Conservation (phyloP, 2,113 vertebrate genomes). For the Capreolus pygargus region DNA sequence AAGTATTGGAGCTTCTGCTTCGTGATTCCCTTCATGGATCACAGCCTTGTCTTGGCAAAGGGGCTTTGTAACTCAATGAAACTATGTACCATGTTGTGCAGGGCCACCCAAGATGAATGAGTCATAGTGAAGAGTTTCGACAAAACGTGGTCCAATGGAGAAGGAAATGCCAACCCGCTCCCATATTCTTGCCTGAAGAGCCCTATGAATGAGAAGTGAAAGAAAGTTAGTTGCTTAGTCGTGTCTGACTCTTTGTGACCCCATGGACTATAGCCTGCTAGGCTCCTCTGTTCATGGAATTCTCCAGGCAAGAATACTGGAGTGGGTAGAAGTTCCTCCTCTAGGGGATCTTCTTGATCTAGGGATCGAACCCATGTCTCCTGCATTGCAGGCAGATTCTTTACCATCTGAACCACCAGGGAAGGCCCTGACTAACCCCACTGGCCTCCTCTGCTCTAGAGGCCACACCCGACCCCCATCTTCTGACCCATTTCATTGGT, state of each 20-base stretch:
- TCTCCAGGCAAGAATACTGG: not conserved
- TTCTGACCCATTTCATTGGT: not conserved
- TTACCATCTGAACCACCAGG: not conserved
- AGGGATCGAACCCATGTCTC: not conserved
- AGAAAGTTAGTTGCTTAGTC: not conserved
- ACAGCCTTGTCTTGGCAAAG: not conserved
- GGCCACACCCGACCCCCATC: not conserved
- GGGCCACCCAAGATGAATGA: not conserved
- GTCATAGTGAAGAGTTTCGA: not conserved
- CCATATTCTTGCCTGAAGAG: not conserved
- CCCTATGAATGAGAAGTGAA: not conserved
- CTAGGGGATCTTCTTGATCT: not conserved
- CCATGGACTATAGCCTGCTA: not conserved
- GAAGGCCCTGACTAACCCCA: not conserved
- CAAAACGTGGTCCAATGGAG: not conserved
- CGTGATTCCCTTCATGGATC: not conserved
- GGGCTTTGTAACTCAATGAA: not conserved
- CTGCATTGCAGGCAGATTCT: not conserved
- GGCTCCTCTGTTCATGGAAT: not conserved
- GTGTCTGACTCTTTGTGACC: not conserved
- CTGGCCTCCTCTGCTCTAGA: not conserved
- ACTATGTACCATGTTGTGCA: not conserved
- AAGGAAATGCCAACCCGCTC: not conserved
- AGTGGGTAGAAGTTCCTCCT: not conserved
- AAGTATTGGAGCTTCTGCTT: not conserved